phyloP scores from a whole-genome alignment of 2,113 vertebrate species.

The Calonectris borealis region DNA sequence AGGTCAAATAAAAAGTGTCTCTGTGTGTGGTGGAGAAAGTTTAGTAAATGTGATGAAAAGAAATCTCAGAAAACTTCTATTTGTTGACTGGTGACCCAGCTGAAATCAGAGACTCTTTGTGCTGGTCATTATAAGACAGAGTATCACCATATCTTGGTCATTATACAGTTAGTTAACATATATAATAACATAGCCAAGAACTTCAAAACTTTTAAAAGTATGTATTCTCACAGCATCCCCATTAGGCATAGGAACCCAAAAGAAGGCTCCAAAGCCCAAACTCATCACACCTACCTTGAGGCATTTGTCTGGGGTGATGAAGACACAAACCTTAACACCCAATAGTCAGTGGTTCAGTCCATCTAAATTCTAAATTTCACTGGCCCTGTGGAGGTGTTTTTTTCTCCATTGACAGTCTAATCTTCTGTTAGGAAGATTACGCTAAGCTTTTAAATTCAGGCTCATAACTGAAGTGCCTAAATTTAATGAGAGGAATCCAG shows the following conservation, averaged over 20 bases:
- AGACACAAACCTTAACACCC: not conserved
- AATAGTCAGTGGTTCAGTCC: not conserved
- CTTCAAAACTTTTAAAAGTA: not conserved
- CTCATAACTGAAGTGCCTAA: not conserved
- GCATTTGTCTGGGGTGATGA: not conserved
- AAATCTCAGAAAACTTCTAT: not conserved
- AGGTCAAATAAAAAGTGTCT: constrained; percentile 48
- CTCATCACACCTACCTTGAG: not conserved
- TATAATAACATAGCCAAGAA: not conserved
- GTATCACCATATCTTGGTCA: not conserved
- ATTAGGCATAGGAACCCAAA: not conserved
- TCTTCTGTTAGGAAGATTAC: not conserved
- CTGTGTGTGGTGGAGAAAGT: constrained; percentile 30
- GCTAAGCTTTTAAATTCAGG: not conserved
- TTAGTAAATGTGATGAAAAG: not conserved
- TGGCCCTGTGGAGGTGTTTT: not conserved
- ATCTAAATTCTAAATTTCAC: not conserved
- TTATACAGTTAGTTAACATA: not conserved
- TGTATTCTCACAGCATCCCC: not conserved
- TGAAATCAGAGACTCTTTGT: not conserved
- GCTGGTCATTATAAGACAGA: not conserved
- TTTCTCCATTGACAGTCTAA: not conserved
- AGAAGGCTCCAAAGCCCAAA: not conserved
- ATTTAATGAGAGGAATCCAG: not conserved
- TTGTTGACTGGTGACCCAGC: not conserved